Evolutionary conservation across 2,888 invertebrate genomes (phyloP).

Genomic region (Glaucopsyche alexis): DNA sequence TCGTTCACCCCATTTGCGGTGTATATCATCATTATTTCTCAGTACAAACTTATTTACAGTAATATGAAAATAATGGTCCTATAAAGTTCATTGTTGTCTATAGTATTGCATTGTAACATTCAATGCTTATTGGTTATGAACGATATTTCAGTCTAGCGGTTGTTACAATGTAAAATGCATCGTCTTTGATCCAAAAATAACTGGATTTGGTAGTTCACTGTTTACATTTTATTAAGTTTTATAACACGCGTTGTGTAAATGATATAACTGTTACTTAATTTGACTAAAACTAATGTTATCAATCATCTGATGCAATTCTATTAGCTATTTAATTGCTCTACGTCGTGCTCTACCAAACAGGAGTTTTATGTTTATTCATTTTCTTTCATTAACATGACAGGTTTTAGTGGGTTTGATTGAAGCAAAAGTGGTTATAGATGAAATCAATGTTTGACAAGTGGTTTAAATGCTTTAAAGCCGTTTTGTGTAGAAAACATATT

Average conservation of each 20-base stretch:
- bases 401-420: conserved; percentile 5
- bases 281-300: conserved; percentile 21
- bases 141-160: background rate
- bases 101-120: background rate
- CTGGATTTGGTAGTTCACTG: background rate
- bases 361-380: conserved; percentile 2
- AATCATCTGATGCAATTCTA: conserved; percentile 23
- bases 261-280: conserved; percentile 16
- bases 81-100: background rate
- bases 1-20: background rate
- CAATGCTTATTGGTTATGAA: background rate
- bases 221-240: background rate
- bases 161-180: background rate
- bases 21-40: background rate
- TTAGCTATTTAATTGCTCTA: background rate
- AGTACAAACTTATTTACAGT: background rate
- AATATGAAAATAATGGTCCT: conserved; percentile 3
- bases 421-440: background rate
- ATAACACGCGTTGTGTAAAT: background rate
- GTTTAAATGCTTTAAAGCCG: background rate
- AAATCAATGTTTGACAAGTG: background rate
- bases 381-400: background rate
- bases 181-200: background rate
- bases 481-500: too few relatives aligned
- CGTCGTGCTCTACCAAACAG: conserved; percentile 9